Base-by-base conservation (phyloP, 2,888 invertebrate genomes). In the Eristalis tenax region DNA sequence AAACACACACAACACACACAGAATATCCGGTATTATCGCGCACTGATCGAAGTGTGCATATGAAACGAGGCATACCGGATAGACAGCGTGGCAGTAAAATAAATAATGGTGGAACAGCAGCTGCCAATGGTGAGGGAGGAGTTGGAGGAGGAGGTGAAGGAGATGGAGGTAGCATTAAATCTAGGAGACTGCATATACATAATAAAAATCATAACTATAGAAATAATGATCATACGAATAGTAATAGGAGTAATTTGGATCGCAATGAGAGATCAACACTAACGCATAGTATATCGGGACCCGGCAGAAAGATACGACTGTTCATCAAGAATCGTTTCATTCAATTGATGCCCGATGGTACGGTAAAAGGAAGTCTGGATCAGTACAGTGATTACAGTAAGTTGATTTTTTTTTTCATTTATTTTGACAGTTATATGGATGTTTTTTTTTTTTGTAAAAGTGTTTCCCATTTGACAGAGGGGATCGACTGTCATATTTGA, bases 301-400 rank as follows among this genome's bases (percentile, higher is more conserved):
- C 97, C 92, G 95, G 96, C 85, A 94, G 97, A 91, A 96, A 96
- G 92, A 96, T 97, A 91, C 96, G 96, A 94, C 95, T 97, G 95
- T 96, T 96, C 94, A 96, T 97, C 93, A 97, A 96, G 94, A 96
- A 97, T 94, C 95, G 96, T 90, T 96, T 96, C 93, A 95, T 97
- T 90, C 97, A 97, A 94, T 94, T 97, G 91, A 94, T 96, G 94
- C 96, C 96, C 90, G 97, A 97, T 94, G 97, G 97, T 93, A 96
- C 96, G 90, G 96, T 97, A 93, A 97, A 96, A 94, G 97, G 97
- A 90, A 97, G 97, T 92, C 95, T 94, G 92, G 96, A 97, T 93
- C 96, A 95, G 94, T 95, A 94, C 93, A 96, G 96, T 94, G 96
- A 96, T 94, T 96, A 96, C 95, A 96, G 97, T 97, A 93, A 97